Evolutionary conservation across 2,797 vertebrate species (phyloP), one percentile per base, ranked within the genome.

Genomic region (Amblyraja radiata): DNA sequence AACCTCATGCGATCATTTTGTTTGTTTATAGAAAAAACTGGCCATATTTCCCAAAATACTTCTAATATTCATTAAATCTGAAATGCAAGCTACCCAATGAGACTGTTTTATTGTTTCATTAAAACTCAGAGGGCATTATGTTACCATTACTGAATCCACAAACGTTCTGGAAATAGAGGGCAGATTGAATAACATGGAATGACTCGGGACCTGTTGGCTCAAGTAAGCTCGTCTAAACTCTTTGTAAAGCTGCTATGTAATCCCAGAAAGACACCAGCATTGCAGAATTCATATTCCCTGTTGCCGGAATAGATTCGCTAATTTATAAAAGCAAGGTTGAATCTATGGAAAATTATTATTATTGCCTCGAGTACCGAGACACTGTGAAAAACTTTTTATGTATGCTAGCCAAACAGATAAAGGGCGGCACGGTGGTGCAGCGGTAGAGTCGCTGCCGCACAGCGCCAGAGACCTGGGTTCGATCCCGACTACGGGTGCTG

Each of bases 61-160:
- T 88, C 65, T 88, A 68, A 36, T n/a, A 88, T 68, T 68, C 84
- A 88, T 32, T 88, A n/a, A 68, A 88, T 88, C 65, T 88, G 63
- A 88, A 88, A 88, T 63, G n/a, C 84, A 68, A 68, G n/a, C n/a
- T 88, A 88, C 63, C 84, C 84, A 36, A 9, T 13, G 16, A 18
- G 61, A 65, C 6, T 88, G n/a, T 32, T 88, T 65, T 88, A 88
- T 88, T 68, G 7, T 68, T 7, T 36, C n/a, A 88, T 88, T 88
- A 88, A 68, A 65, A 36, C n/a, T 88, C 61, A 4, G 61, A 36
- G 65, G 84, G 61, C n/a, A 68, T 21, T 68, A 68, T 21, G 14
- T 36, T 88, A 16, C n/a, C 65, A 88, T 88, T 88, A 68, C 84
- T 21, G 84, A 88, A 88, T 88, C n/a, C 36, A 68, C 23, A 88